These are phyloP conservation scores for Trochalopteron elliotii DNA, from an alignment of 2,113 vertebrate genomes.

Conservation along the genomic window DNA sequence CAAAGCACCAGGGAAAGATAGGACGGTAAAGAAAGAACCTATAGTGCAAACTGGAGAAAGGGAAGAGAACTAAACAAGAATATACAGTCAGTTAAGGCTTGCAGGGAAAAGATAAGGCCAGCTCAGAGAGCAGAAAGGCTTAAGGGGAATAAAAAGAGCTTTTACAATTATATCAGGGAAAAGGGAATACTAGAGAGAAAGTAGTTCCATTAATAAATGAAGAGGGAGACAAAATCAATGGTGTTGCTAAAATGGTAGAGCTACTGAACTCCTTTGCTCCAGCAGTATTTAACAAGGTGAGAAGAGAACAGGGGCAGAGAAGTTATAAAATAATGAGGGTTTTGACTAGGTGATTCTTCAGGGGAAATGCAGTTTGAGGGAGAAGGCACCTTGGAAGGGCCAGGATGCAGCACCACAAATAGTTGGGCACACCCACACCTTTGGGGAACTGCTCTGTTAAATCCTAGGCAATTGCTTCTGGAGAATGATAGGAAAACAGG, in stretches of 20 bases:
- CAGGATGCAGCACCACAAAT: neutral
- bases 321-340: constrained; percentile 75
- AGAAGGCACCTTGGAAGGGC: neutral
- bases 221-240: constrained; percentile 78
- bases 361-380: neutral
- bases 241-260: constrained; percentile 72
- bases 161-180: constrained; percentile 74
- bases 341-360: constrained; percentile 33
- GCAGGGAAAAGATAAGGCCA: constrained; percentile 68
- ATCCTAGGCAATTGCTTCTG: neutral
- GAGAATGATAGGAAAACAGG: neutral
- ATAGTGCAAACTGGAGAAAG: constrained; percentile 59
- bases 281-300: constrained; percentile 64
- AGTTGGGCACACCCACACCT: neutral
- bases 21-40: constrained; percentile 46
- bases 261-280: constrained; percentile 67
- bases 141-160: constrained; percentile 68
- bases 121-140: constrained; percentile 70
- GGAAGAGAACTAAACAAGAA: constrained; percentile 64
- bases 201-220: constrained; percentile 75
- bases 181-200: constrained; percentile 74
- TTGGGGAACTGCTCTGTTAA: fast-evolving
- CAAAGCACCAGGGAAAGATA: constrained; percentile 24
- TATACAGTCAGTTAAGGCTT: constrained; percentile 67
- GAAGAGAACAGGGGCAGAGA: constrained; percentile 44